A percentile compares a stretch with the other conserved stretches of the same genome.
These are phyloP conservation scores for Platycheirus albimanus DNA, from an alignment of 2,888 invertebrate genomes.

Conservation along the genomic window DNA sequence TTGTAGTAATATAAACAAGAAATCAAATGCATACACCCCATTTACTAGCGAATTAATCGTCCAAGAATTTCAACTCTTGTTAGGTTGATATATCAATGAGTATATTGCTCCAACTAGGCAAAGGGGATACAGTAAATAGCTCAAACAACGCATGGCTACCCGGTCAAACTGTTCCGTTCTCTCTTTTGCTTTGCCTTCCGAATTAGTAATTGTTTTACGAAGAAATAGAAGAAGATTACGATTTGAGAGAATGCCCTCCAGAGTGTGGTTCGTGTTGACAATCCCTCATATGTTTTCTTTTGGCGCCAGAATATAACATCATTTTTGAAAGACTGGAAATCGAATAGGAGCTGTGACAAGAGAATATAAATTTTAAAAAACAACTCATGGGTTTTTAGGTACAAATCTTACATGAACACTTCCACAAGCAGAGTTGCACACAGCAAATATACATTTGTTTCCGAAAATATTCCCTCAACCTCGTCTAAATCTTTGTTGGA, in stretches of 20 bases:
- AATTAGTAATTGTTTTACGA: conserved; percentile 49
- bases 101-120: conserved; percentile 94
- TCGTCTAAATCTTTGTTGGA: conserved; percentile 97
- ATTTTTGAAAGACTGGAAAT: conserved; percentile 98
- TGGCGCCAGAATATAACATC: conserved; percentile 97
- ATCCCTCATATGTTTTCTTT: conserved; percentile 92
- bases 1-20: conserved; percentile 99
- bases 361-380: not conserved
- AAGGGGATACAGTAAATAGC: conserved; percentile 94
- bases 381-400: too few relatives aligned
- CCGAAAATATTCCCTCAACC: conserved; percentile 97
- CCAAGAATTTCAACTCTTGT: conserved; percentile 99
- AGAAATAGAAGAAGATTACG: conserved; percentile 94
- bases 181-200: conserved; percentile 86
- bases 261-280: conserved; percentile 93
- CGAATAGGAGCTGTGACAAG: conserved; percentile 91
- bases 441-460: conserved; percentile 96
- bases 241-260: conserved; percentile 97
- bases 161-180: conserved; percentile 94
- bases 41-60: conserved; percentile 95
- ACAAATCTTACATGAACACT: conserved; percentile 92
- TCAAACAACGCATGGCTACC: conserved; percentile 96
- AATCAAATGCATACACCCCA: conserved; percentile 99
- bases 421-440: conserved; percentile 94
- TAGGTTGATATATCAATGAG: conserved; percentile 95